These are phyloP conservation scores for Morus bassanus DNA, from an alignment of 2,797 vertebrate species.

Conservation along the genomic window DNA sequence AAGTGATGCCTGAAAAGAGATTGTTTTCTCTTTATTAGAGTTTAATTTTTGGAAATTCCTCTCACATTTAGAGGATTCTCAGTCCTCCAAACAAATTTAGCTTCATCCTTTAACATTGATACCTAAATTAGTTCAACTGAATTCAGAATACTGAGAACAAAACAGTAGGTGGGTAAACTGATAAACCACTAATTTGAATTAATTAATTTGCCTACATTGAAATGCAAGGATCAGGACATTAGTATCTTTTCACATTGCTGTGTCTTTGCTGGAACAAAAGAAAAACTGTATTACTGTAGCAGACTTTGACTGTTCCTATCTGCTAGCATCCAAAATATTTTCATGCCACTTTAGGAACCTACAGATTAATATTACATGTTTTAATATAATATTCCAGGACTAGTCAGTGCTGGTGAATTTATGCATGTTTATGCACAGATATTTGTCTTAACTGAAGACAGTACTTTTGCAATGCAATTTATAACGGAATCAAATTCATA, in stretches of 20 bases:
- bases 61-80: not conserved
- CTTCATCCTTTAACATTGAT: not conserved
- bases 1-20: not conserved
- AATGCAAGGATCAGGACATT: not conserved
- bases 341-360: not conserved
- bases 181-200: not conserved
- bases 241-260: not conserved
- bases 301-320: not conserved
- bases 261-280: not conserved
- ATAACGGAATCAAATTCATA: slow-evolving; percentile 2
- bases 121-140: not conserved
- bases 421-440: not conserved
- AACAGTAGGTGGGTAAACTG: not conserved
- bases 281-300: not conserved
- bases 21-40: not conserved
- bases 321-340: not conserved
- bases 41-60: not conserved
- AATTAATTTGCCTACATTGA: not conserved
- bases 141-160: not conserved
- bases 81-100: not conserved
- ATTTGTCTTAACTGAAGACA: not conserved
- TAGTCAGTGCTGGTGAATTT: not conserved
- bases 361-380: not conserved
- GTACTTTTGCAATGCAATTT: not conserved
- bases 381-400: not conserved